These are phyloP conservation scores for Calidris pugnax DNA, from an alignment of 2,113 vertebrate genomes.

Conservation along the genomic window DNA sequence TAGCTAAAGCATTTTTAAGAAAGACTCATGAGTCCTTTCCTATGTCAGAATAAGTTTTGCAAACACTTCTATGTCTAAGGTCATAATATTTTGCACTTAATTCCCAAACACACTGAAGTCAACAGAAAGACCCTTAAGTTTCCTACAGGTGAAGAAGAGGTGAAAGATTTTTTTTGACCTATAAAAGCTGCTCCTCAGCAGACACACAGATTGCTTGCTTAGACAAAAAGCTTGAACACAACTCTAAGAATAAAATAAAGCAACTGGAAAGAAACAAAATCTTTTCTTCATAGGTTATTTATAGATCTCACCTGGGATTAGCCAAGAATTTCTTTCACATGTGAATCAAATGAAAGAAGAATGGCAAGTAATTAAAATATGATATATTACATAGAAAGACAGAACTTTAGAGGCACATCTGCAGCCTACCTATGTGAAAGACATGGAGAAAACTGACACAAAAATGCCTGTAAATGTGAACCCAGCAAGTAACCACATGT, in stretches of 20 bases:
- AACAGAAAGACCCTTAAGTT: background rate
- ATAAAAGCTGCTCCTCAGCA: background rate
- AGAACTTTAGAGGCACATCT: constrained; percentile 10
- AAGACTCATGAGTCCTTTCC: background rate
- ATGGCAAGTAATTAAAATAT: constrained; percentile 23
- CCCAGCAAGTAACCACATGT: constrained; percentile 5
- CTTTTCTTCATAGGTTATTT: background rate
- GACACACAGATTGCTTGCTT: background rate
- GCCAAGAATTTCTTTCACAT: constrained; percentile 13
- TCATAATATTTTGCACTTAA: background rate
- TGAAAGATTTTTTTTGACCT: background rate
- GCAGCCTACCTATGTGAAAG: background rate
- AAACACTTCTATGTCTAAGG: background rate
- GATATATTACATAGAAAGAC: constrained; percentile 18
- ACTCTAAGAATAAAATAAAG: background rate
- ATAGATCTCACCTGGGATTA: constrained; percentile 26
- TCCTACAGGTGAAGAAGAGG: background rate
- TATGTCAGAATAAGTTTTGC: background rate
- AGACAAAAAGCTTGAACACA: background rate
- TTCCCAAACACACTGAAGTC: background rate
- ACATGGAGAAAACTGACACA: background rate
- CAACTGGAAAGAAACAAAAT: background rate
- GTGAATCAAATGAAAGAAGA: constrained; percentile 9
- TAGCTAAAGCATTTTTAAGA: background rate
- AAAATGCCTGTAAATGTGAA: constrained; percentile 11